Conservation (phyloP, 2,113 vertebrate genomes). For the Edolisoma coerulescens region DNA sequence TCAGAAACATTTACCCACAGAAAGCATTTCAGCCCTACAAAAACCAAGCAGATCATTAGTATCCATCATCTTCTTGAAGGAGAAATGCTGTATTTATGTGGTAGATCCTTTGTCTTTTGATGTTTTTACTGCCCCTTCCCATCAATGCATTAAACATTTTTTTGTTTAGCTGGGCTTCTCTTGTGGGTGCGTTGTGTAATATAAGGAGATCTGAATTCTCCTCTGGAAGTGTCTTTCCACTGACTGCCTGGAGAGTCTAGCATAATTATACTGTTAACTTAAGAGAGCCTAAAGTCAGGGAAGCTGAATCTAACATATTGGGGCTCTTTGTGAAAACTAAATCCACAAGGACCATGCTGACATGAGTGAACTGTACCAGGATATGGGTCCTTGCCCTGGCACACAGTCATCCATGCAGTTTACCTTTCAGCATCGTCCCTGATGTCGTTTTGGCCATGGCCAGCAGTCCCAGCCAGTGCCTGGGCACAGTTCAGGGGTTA, state of each 20-base stretch:
- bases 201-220: neutral
- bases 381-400: neutral
- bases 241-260: neutral
- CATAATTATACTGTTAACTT: neutral
- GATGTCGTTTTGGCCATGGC: rapidly evolving
- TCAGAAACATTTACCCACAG: neutral
- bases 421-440: neutral
- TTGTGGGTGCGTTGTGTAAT: neutral
- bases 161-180: neutral
- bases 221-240: neutral
- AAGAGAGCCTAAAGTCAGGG: neutral
- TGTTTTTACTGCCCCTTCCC: neutral
- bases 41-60: neutral
- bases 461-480: neutral
- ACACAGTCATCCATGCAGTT: neutral
- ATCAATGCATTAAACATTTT: neutral
- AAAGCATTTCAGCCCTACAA: neutral
- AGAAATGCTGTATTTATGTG: neutral
- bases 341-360: neutral
- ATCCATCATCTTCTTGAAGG: neutral
- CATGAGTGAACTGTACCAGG: neutral
- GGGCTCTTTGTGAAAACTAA: neutral
- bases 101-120: neutral
- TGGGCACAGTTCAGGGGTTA: neutral
- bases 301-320: neutral